These are phyloP conservation scores for Holothuria scabra DNA, from an alignment of 53 echinoderm and acorn worm genomes.

Conservation along the genomic window DNA sequence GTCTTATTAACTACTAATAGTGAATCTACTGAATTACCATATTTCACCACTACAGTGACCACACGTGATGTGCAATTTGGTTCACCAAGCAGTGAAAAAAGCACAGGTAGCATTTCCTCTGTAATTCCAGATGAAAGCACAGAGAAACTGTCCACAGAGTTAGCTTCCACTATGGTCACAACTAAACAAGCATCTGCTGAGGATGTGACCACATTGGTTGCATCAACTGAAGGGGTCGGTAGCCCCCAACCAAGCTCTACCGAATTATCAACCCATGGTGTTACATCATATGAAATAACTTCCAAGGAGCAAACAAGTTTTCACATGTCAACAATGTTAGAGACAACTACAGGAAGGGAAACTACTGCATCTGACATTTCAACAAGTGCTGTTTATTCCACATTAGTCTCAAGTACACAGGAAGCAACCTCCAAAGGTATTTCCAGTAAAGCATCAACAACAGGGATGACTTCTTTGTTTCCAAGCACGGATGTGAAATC, in stretches of 20 bases:
- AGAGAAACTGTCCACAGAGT: too few species aligned
- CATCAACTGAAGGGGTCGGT: neutral
- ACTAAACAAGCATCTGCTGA: neutral
- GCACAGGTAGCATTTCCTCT: neutral
- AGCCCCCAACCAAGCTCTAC: too few species aligned
- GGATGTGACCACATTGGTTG: neutral
- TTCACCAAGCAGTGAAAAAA: neutral
- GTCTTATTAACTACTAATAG: too few species aligned
- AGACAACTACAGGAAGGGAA: neutral
- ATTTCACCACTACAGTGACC: neutral
- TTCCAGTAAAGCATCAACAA: neutral
- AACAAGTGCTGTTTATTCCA: neutral
- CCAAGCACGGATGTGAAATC: neutral
- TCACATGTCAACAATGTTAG: neutral
- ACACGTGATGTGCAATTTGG: neutral
- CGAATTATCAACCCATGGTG: too few species aligned
- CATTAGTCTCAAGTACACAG: neutral
- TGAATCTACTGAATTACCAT: neutral
- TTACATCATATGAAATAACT: too few species aligned
- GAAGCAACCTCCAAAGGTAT: neutral
- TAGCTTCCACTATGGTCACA: neutral
- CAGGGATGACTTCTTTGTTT: neutral
- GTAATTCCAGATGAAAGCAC: neutral
- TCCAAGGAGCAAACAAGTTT: too few species aligned
- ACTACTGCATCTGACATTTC: neutral